phyloP scores from a whole-genome alignment of 1,140 invertebrate genomes.

The Vollenhovia emeryi region DNA sequence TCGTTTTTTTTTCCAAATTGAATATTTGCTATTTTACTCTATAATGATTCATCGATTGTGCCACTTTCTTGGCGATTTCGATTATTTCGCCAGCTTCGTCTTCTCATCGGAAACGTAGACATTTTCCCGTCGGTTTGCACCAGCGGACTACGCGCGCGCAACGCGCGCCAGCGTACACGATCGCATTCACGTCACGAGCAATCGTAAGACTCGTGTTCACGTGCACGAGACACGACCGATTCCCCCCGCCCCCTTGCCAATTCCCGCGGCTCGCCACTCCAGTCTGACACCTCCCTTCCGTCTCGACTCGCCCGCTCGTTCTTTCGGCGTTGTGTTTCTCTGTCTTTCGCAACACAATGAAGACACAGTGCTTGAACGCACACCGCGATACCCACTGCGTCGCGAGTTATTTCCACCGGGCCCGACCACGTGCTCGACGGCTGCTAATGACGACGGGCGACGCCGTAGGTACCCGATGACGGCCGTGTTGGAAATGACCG shows the following conservation, averaged over 20 bases:
- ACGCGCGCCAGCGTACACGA: not conserved
- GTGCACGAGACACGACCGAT: not conserved
- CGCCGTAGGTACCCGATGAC: constrained; percentile 9
- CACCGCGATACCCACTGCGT: not conserved
- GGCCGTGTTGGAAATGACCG: constrained; percentile 21
- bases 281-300: not conserved
- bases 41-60: not conserved
- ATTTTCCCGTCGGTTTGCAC: not conserved
- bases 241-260: not conserved
- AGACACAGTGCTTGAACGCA: not conserved
- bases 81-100: not conserved
- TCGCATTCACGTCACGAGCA: constrained; percentile 22
- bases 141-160: not conserved
- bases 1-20: not conserved
- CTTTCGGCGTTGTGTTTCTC: not conserved
- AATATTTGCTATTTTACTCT: not conserved
- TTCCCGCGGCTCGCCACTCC: not conserved
- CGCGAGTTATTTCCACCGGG: constrained; percentile 60
- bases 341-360: constrained; percentile 21
- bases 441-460: constrained; percentile 46
- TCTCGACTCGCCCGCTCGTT: not conserved
- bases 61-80: not conserved
- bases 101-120: not conserved
- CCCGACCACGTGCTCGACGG: constrained; percentile 76
- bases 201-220: constrained; percentile 33